A percentile compares a stretch with the other conserved stretches of the same genome.
These are phyloP conservation scores for Melanophora roralis DNA, from an alignment of 2,888 invertebrate genomes.

Conservation along the genomic window DNA sequence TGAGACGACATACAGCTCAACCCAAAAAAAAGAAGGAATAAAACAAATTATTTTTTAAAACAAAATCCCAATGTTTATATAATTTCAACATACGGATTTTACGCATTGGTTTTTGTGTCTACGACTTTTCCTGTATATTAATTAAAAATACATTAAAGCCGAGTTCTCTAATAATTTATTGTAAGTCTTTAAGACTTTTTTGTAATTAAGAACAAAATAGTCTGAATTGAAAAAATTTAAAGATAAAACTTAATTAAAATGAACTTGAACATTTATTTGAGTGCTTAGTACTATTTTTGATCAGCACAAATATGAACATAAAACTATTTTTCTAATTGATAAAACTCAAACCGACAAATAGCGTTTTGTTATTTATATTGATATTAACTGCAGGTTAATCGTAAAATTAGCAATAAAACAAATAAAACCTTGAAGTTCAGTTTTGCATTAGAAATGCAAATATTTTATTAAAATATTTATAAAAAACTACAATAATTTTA, in stretches of 20 bases:
- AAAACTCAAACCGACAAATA: slow-evolving; percentile 2
- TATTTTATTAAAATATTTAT: too few species aligned
- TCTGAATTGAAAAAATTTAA: background rate
- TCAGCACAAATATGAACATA: slow-evolving; percentile 8
- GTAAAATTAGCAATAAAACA: background rate
- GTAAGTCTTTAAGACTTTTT: background rate
- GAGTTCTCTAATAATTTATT: slow-evolving; percentile 1
- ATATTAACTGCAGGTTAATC: background rate
- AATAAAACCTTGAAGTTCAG: too few species aligned
- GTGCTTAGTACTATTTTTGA: background rate
- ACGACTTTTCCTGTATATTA: slow-evolving; percentile 11
- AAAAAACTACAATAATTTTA: too few species aligned
- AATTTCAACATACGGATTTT: too few species aligned
- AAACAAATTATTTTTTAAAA: too few species aligned
- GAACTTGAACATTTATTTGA: slow-evolving; percentile 41
- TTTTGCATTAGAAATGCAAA: too few species aligned
- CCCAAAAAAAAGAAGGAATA: too few species aligned
- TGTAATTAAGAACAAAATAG: slow-evolving; percentile 11
- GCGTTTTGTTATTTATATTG: background rate
- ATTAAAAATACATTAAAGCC: slow-evolving; percentile 28
- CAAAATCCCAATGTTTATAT: too few species aligned
- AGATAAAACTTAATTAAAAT: slow-evolving; percentile 38
- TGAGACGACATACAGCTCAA: too few species aligned
- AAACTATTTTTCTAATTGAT: slow-evolving; percentile 33
- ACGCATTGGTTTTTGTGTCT: slow-evolving; percentile 7